Base-by-base conservation (phyloP, 2,888 invertebrate species). In the Neelides folsomi region DNA sequence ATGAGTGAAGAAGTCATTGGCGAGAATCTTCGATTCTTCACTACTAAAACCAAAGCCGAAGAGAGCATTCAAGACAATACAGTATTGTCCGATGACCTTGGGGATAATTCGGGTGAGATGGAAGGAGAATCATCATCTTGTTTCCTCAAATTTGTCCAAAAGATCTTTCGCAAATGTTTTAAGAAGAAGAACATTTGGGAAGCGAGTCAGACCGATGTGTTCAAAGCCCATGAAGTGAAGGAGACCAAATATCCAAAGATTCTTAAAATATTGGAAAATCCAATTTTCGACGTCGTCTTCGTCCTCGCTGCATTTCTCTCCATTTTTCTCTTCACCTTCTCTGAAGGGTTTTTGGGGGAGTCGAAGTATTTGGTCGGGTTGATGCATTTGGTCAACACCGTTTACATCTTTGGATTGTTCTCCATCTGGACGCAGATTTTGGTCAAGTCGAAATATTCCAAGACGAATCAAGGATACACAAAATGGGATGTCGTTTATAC, bases 271-370 rank as follows among this genome's bases (percentile, higher is more conserved):
- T 40, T 64, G 2, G 62, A 64, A 39, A 49, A 47, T 27, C 49
- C 47, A 12, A 9, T 56, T 1, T 53, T 55, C 42, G 64, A 62
- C 27, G 45, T 40, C 2, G 43, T 62, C 2, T 60, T 62, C 37
- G 51, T 59, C 8, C 19, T 37, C 10, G 50, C 58, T 1, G 60
- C 58, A n/a, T 27, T 62, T 1, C 41, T 57, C 7, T 64, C 64
- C 34, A 52, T 62, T 9, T 58, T 48, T 44, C 47, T 62, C 1
- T 60, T 61, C 37, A 53, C 57, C 2, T 64, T 64, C 42, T 59
- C 60, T 1, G 59, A 62, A 39, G 64, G 62, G 20, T 64, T 64
- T 38, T 46, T 64, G 8, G 47, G 57, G 34, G 55, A 56, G 47
- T 53, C 52, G 49, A 16, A 53, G 9, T 10, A 57, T 7, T 44